Conservation (phyloP, 2,888 invertebrate species). For the Leistus spinibarbis region DNA sequence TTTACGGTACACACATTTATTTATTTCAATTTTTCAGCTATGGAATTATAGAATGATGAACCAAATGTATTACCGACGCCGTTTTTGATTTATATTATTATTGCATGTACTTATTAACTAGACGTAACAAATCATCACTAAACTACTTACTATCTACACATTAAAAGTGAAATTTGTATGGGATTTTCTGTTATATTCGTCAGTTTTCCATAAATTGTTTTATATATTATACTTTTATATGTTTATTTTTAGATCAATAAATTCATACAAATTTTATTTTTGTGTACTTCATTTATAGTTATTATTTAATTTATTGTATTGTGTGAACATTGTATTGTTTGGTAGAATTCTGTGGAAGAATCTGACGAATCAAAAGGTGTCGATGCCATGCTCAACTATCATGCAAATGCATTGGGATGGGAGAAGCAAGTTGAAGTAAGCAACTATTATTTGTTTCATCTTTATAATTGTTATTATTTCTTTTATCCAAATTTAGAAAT, state of each 20-base stretch:
- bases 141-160: background rate
- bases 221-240: constrained; percentile 18
- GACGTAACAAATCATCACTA: background rate
- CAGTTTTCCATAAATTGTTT: constrained; percentile 11
- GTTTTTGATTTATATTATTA: background rate
- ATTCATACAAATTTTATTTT: constrained; percentile 40
- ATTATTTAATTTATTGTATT: constrained; percentile 39
- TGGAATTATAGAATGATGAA: constrained; percentile 43
- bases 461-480: background rate
- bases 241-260: constrained; percentile 18
- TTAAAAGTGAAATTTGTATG: constrained; percentile 39
- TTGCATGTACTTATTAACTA: background rate
- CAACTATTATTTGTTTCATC: constrained; percentile 15
- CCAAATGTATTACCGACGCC: background rate
- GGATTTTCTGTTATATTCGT: background rate
- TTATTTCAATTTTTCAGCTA: constrained; percentile 45
- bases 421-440: constrained; percentile 55
- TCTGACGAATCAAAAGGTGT: constrained; percentile 48
- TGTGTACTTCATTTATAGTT: constrained; percentile 43
- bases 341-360: constrained; percentile 50
- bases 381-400: constrained; percentile 51
- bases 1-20: background rate
- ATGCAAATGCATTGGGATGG: constrained; percentile 51
- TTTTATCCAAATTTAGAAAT: background rate
- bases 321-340: constrained; percentile 43